phyloP scores from a whole-genome alignment of 2,888 invertebrate genomes.

The Isoperla grammatica region DNA sequence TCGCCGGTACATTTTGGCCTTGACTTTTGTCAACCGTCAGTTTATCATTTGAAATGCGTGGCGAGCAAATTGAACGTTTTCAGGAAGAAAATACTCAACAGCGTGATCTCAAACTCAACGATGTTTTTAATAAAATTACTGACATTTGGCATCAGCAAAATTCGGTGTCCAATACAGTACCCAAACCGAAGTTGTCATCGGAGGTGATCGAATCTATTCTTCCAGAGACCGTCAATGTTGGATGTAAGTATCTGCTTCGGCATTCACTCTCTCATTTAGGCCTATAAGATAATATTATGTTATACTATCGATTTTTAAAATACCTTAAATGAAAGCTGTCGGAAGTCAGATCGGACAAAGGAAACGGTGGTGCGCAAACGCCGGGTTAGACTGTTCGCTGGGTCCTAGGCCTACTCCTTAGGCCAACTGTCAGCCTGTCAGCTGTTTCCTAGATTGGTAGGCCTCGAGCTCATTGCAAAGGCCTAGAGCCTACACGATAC shows the following conservation, averaged over 20 bases:
- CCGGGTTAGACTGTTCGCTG: background rate
- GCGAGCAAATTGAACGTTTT: constrained; percentile 25
- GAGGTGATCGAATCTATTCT: constrained; percentile 29
- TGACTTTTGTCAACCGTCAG: background rate
- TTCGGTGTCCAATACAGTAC: constrained; percentile 26
- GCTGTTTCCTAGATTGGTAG: background rate
- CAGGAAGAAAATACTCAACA: constrained; percentile 25
- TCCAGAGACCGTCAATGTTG: constrained; percentile 26
- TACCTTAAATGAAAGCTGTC: too few relatives aligned
- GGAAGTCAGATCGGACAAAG: constrained; percentile 12
- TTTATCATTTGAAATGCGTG: constrained; percentile 15
- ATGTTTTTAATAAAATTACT: constrained; percentile 34
- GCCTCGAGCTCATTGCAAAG: too few relatives aligned
- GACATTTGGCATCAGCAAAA: constrained; percentile 32
- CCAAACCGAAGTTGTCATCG: constrained; percentile 26
- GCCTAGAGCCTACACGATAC: too few relatives aligned
- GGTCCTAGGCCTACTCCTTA: background rate
- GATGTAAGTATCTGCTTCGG: constrained; percentile 21
- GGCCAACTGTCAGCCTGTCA: background rate
- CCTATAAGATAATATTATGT: too few relatives aligned
- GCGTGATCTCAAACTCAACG: constrained; percentile 30
- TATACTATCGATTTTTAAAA: too few relatives aligned
- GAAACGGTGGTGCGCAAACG: constrained; percentile 5
- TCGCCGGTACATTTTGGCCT: too few relatives aligned
- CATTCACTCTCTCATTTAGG: constrained; percentile 1